Conservation (phyloP, 2,797 vertebrate genomes). For the Cheirogaleus major region DNA sequence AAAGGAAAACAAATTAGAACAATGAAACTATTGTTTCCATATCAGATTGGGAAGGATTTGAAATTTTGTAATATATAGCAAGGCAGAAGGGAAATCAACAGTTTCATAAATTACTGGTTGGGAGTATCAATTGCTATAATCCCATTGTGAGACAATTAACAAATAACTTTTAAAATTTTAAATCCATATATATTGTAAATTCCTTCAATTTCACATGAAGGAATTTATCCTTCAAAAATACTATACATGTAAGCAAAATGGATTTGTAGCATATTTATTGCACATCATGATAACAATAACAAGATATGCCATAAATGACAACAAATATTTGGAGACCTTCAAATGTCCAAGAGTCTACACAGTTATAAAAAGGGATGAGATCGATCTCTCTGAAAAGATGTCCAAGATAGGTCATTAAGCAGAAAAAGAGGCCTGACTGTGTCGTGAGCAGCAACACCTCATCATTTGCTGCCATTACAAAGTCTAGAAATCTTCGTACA, state of each 20-base stretch:
- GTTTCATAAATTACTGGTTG: background rate
- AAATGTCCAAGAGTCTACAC: background rate
- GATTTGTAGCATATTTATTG: background rate
- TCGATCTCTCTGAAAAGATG: background rate
- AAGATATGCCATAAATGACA: background rate
- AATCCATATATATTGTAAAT: background rate
- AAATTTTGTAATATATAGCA: background rate
- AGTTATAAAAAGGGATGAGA: background rate
- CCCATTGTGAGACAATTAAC: background rate
- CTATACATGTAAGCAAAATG: background rate
- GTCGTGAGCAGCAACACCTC: background rate
- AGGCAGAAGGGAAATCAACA: background rate
- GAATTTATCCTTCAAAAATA: slow-evolving; percentile 25
- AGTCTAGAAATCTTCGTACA: background rate
- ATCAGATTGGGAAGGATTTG: background rate
- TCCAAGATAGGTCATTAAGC: background rate
- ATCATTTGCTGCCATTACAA: background rate
- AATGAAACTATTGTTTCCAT: background rate
- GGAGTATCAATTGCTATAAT: background rate
- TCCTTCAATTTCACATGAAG: background rate
- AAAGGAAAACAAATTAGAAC: slow-evolving; percentile 30
- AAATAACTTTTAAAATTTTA: slow-evolving; percentile 29
- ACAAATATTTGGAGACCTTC: background rate
- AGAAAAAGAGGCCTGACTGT: background rate
- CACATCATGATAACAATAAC: background rate